Conservation (phyloP, 2,797 vertebrate species). For the Clarias laeviceps region DNA sequence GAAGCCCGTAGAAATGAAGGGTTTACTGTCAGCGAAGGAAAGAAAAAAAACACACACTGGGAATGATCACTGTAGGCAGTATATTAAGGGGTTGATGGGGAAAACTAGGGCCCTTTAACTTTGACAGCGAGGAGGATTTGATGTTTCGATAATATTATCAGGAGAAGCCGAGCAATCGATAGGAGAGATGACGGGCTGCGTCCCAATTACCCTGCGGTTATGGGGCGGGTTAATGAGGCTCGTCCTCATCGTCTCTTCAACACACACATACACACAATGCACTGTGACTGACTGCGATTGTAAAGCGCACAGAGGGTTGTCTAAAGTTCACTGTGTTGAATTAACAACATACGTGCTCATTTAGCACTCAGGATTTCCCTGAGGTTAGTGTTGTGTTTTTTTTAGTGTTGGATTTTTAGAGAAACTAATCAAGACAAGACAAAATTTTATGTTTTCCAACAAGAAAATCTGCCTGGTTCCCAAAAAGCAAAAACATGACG, state of each 20-base stretch:
- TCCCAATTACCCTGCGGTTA: slow-evolving; percentile 92
- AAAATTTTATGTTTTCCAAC: neutral
- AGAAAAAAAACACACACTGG: slow-evolving; percentile 91
- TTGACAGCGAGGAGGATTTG: slow-evolving; percentile 86
- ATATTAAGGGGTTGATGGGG: slow-evolving; percentile 83
- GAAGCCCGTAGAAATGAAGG: slow-evolving; percentile 86
- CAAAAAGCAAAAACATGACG: neutral
- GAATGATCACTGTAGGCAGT: slow-evolving; percentile 89
- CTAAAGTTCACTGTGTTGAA: slow-evolving; percentile 26
- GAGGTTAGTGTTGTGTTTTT: neutral
- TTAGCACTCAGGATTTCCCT: neutral
- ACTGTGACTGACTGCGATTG: slow-evolving; percentile 37
- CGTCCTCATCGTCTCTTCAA: slow-evolving; percentile 66
- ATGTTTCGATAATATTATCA: slow-evolving; percentile 95
- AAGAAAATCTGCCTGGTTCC: neutral
- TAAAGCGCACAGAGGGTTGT: slow-evolving; percentile 13
- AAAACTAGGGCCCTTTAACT: slow-evolving; percentile 90
- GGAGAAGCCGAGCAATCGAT: slow-evolving; percentile 89
- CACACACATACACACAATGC: slow-evolving; percentile 18
- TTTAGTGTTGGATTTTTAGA: neutral
- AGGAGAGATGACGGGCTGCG: slow-evolving; percentile 89
- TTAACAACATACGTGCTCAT: neutral
- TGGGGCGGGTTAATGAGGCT: slow-evolving; percentile 77
- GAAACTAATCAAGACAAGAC: neutral
- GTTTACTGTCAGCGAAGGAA: slow-evolving; percentile 88